phyloP scores from a whole-genome alignment of 2,113 vertebrate species.

The Poeciliopsis retropinna region DNA sequence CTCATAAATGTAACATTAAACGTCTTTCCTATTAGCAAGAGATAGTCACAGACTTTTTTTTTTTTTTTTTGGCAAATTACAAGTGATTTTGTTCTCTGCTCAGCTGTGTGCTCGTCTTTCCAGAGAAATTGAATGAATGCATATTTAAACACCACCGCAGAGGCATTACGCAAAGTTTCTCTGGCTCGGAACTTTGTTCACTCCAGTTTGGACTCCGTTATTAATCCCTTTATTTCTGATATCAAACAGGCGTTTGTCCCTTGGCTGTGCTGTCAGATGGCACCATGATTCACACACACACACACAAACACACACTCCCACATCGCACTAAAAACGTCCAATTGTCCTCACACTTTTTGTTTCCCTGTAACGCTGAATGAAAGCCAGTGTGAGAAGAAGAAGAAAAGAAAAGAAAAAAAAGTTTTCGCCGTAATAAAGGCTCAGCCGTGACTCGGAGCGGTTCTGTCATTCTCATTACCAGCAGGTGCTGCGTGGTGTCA shows the following conservation, averaged over 20 bases:
- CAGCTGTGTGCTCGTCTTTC: neutral
- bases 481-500: slow-evolving; percentile 26
- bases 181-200: slow-evolving; percentile 5
- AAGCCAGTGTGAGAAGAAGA: slow-evolving; percentile 31
- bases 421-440: slow-evolving; percentile 19
- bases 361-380: slow-evolving; percentile 31
- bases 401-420: neutral
- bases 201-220: slow-evolving; percentile 27
- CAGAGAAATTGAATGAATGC: neutral
- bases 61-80: too few relatives aligned
- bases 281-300: slow-evolving; percentile 55
- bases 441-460: slow-evolving; percentile 6
- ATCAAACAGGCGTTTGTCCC: slow-evolving; percentile 36
- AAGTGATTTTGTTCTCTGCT: neutral
- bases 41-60: too few relatives aligned
- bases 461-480: slow-evolving; percentile 44
- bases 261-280: slow-evolving; percentile 65
- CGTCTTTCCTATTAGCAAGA: too few relatives aligned
- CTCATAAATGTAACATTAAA: too few relatives aligned
- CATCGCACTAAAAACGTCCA: slow-evolving; percentile 42
- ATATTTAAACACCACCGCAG: neutral
- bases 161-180: slow-evolving; percentile 12
- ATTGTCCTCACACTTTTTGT: slow-evolving; percentile 55
- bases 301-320: slow-evolving; percentile 40
- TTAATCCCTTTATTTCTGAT: slow-evolving; percentile 42